Evolutionary conservation across 2,797 vertebrate species (phyloP).

Genomic region (Sebastes flavidus): DNA sequence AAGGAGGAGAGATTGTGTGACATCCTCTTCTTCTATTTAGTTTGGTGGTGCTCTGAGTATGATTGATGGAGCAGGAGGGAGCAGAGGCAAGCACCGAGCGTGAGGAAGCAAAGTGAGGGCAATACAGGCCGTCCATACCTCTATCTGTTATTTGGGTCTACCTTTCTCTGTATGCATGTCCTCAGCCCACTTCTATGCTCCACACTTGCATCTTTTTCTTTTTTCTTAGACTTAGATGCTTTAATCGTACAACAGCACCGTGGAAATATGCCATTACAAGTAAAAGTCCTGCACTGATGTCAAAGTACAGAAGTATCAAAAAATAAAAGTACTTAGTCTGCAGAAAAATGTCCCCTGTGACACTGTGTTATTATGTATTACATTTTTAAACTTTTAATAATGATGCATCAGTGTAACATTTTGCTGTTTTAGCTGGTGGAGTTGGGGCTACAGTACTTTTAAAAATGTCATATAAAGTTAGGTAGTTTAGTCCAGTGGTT

Average conservation of each 20-base stretch:
- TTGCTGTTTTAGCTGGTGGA: neutral
- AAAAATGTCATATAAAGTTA: neutral
- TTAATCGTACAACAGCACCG: neutral
- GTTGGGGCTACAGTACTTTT: neutral
- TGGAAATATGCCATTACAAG: neutral
- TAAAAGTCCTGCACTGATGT: neutral
- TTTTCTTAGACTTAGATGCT: conserved; percentile 4
- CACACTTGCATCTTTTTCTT: conserved; percentile 1
- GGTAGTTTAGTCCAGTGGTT: neutral
- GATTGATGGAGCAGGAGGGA: conserved; percentile 78
- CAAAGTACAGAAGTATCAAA: neutral
- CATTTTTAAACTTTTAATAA: neutral
- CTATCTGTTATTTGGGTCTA: conserved; percentile 37
- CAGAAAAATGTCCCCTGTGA: neutral
- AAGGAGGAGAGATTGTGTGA: conserved; percentile 66
- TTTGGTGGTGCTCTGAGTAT: conserved; percentile 69
- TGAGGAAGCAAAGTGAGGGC: conserved; percentile 58
- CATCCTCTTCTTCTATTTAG: conserved; percentile 76
- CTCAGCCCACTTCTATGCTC: conserved; percentile 10
- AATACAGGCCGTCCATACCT: conserved; percentile 46
- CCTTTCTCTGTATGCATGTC: conserved; percentile 20
- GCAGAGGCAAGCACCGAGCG: conserved; percentile 46
- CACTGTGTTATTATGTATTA: neutral
- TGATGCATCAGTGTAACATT: neutral
- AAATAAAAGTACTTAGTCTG: neutral